These are phyloP conservation scores for Brachymystax lenok DNA, from an alignment of 2,797 vertebrate species.

Conservation along the genomic window DNA sequence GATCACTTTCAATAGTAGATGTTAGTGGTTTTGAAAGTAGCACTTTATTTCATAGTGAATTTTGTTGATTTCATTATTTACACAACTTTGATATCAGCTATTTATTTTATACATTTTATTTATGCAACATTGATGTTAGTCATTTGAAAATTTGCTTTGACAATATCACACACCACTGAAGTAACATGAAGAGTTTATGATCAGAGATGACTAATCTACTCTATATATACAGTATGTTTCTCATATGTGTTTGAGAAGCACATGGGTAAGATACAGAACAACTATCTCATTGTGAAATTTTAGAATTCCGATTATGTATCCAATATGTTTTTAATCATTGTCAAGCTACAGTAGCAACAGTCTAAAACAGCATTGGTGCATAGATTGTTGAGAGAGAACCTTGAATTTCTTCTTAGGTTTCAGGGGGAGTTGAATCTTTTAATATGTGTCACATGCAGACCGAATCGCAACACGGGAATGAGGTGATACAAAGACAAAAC, in stretches of 20 bases:
- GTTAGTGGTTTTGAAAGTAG: not conserved
- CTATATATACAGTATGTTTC: too few relatives aligned
- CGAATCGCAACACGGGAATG: not conserved
- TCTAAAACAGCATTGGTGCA: not conserved
- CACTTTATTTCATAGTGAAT: conserved; percentile 24
- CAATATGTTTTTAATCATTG: not conserved
- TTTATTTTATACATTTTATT: not conserved
- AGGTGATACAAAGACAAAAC: not conserved
- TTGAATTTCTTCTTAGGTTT: conserved; percentile 4
- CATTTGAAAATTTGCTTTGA: conserved; percentile 2
- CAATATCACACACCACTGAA: not conserved
- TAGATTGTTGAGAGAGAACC: conserved; percentile 12
- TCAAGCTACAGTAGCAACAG: not conserved
- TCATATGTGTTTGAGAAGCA: not conserved
- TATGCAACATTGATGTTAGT: not conserved
- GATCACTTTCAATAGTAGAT: not conserved
- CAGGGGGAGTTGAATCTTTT: not conserved
- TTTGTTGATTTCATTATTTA: conserved; percentile 14
- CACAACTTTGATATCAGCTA: not conserved
- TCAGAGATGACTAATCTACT: not conserved
- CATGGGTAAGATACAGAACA: not conserved
- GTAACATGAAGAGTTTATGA: not conserved
- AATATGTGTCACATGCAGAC: not conserved
- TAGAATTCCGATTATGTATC: conserved; percentile 2
- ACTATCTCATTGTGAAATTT: not conserved